Evolutionary conservation across 2,113 vertebrate genomes (phyloP), one percentile per base, ranked within the genome.

Genomic region (Tragelaphus buxtoni): DNA sequence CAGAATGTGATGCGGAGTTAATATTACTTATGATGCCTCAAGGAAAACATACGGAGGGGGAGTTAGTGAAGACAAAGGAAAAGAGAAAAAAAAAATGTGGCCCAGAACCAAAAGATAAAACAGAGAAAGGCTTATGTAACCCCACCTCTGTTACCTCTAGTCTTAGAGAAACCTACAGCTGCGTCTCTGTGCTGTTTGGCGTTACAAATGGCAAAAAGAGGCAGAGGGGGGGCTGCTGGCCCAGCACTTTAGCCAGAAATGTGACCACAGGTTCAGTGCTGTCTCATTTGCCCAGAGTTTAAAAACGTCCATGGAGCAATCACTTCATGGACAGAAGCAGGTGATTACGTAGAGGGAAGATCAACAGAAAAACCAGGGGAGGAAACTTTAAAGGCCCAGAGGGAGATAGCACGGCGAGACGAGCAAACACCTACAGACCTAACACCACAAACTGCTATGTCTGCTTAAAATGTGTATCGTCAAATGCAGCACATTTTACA

Each of bases 401-500:
- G 14, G 35, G 22, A 91, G 16, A 85, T 3, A 14, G 16, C 39
- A n/a, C 13, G 20, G 6, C 16, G 2, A 82, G 26, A 79, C 3
- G 16, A 45, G 49, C 11, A 76, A 90, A 83, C 55, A 45, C 9
- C 1, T 84, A 0, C 1, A 4, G 32, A 51, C 53, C 49, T 63
- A 56, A 16, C 4, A 65, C 5, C 65, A 13, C 81, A 79, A 84
- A 82, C 13, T 28, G 81, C 8, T 61, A 12, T 17, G 88, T 91
- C 94, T 77, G 53, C 65, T 74, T 76, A 55, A 39, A 80, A 61
- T 16, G 12, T 11, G 9, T 28, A 39, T 30, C 90, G 45, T 61
- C 88, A 95, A 83, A 96, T 76, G 61, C 5, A 86, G 39, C 7
- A 39, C 47, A n/a, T 32, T 85, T 80, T 47, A 61, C 91, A 93